Base-by-base conservation (phyloP, 2,113 vertebrate species). In the Alethe castanea region DNA sequence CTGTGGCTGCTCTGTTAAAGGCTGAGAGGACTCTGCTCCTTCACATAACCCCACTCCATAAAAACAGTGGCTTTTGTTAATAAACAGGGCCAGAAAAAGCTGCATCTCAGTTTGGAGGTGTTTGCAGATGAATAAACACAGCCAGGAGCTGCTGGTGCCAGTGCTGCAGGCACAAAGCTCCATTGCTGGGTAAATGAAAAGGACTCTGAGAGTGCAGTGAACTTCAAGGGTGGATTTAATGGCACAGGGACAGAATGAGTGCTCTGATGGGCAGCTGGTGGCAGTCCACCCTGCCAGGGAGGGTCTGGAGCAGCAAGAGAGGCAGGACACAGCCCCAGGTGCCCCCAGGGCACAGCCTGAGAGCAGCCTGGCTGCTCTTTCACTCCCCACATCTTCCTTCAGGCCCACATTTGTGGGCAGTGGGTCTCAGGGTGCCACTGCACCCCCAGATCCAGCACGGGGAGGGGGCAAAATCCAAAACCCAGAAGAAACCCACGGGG, bases 311-410 rank as follows among this genome's bases (percentile, higher is more conserved):
- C 81, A 53, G 36, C 80, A n/a, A 2, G 56, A 77, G 72, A 26
- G 48, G n/a, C 33, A 54, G 28, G 60, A 57, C 47, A 11, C n/a
- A 45, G n/a, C 25, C 50, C 2, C n/a, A 53, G 54, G 9, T 31
- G 42, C 1, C 1, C 22, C 0, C 13, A 53, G 48, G n/a, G 3
- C 16, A 3, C 33, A 15, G 62, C 47, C 42, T 38, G 53, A 13
- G 70, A 65, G 67, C 85, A 85, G 78, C 66, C 70, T 44, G 72
- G 17, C 33, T 71, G 19, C 78, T 22, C 38, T 40, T 66, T 9
- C 52, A 62, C 61, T 70, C 52, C 64, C 40, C 50, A 3, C 1
- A 15, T 6, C 4, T 14, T 44, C 48, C 81, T 64, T 38, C 72
- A 59, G 44, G 36, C 48, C 17, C 54, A 22, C 8, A 8, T 79